Evolutionary conservation across 2,888 invertebrate species (phyloP).

Genomic region (Volucella bombylans): DNA sequence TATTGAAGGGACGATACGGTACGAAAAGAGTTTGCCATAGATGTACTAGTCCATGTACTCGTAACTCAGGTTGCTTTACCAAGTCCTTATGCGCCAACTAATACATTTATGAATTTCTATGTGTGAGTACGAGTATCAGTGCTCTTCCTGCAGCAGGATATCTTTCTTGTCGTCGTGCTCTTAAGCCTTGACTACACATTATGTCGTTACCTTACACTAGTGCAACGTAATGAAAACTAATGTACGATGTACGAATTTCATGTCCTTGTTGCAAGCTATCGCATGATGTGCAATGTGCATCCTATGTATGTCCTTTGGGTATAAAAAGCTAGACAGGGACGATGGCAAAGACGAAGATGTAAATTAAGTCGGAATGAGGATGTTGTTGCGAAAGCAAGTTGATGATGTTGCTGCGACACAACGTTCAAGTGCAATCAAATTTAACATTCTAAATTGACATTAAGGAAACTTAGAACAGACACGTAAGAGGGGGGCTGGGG

Average conservation of each 20-base stretch:
- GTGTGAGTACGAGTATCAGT: conserved; percentile 17
- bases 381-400: conserved; percentile 70
- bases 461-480: conserved; percentile 60
- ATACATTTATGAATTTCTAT: not conserved
- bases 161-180: conserved; percentile 69
- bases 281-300: not conserved
- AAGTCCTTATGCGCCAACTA: conserved; percentile 62
- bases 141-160: conserved; percentile 63
- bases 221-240: conserved; percentile 73
- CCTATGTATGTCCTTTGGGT: not conserved
- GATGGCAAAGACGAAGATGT: conserved; percentile 51
- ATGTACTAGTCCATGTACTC: conserved; percentile 6
- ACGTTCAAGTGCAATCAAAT: conserved; percentile 74
- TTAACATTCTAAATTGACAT: conserved; percentile 73
- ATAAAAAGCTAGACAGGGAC: conserved; percentile 28
- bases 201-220: conserved; percentile 72
- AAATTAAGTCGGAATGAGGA: conserved; percentile 73
- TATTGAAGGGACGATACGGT: too few relatives aligned
- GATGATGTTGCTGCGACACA: conserved; percentile 69
- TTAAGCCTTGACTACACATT: conserved; percentile 71
- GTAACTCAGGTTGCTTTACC: conserved; percentile 12
- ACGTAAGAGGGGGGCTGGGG: not conserved
- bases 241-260: conserved; percentile 73
- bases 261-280: conserved; percentile 58
- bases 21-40: not conserved